phyloP scores from a whole-genome alignment of 2,888 invertebrate species.

The Hirtodrosophila alboralis region DNA sequence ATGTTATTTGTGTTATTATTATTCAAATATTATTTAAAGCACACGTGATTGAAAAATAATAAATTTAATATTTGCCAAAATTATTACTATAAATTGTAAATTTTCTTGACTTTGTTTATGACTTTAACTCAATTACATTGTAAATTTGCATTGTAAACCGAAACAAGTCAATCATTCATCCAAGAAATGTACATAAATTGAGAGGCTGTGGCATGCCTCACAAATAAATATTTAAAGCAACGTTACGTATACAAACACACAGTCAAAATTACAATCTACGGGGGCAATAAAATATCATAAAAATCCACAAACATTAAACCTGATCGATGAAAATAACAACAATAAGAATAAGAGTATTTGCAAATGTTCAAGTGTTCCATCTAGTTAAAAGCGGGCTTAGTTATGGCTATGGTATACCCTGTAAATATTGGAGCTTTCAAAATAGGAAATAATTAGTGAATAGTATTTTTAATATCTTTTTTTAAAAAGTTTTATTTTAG shows the following conservation, averaged over 20 bases:
- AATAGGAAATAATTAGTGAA: too few relatives aligned
- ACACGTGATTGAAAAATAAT: too few relatives aligned
- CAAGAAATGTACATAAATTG: conserved; percentile 41
- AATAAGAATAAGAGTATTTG: conserved; percentile 16
- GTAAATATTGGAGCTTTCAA: not conserved
- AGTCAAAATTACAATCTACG: conserved; percentile 3
- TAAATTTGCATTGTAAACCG: conserved; percentile 46
- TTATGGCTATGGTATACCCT: conserved; percentile 9
- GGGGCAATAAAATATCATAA: conserved; percentile 59
- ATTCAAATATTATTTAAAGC: too few relatives aligned
- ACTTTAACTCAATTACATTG: conserved; percentile 25
- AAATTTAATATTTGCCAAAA: too few relatives aligned
- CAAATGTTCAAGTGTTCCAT: conserved; percentile 21
- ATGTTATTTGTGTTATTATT: too few relatives aligned
- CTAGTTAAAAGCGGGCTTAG: not conserved
- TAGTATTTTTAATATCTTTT: too few relatives aligned
- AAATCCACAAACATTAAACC: conserved; percentile 49
- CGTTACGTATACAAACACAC: conserved; percentile 2
- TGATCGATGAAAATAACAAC: conserved; percentile 43
- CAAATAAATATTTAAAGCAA: conserved; percentile 30
- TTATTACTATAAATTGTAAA: not conserved
- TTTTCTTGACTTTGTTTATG: conserved; percentile 10
- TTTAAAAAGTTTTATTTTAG: too few relatives aligned
- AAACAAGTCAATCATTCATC: conserved; percentile 55
- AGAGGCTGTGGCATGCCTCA: conserved; percentile 17